Base-by-base conservation (phyloP, 2,888 invertebrate genomes). In the Mythimna lalbum region DNA sequence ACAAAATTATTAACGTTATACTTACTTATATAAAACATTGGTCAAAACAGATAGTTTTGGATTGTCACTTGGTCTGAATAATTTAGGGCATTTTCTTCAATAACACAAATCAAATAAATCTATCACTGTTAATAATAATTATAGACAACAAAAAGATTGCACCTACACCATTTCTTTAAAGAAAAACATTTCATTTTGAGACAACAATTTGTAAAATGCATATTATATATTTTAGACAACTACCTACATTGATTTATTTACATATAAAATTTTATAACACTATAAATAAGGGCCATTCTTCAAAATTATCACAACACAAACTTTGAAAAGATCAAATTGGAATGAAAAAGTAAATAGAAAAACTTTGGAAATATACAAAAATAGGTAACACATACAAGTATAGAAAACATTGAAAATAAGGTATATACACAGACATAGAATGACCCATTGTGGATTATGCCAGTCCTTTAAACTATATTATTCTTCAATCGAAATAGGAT, bases 141-240 rank as follows among this genome's bases (percentile, higher is more conserved):
- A 17, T 69, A 23, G 2, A 27, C 9, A 56, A 31, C 17, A 31
- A 55, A 53, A 5, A 10, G 50, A 65, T 60, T 65, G 21, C 52
- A 79, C 79, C 81, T 39, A 66, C 79, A 81, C 79, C 79, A 60
- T 62, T 63, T 55, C 50, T 19, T 63, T 27, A 36, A 49, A 69
- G 39, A 52, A 50, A 33, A 49, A 71, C 27, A 21, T 50, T 52
- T 19, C 5, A 62, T 56, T 70, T 71, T 52, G 36, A 60, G 66
- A 55, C 27, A 31, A 33, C 61, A 33, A 27, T 50, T 65, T n/a
- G 2, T 56, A 36, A 79, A 79, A 74, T 79, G 75, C 67, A 64
- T 43, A 61, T 55, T 64, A 66, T 64, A 66, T 61, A 39, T 19
- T 19, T 60, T 12, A 23, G 43, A 63, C 36, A 72, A 21, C 53